Evolutionary conservation across 2,113 vertebrate genomes (phyloP).

Genomic region (Eudyptes chrysolophus): DNA sequence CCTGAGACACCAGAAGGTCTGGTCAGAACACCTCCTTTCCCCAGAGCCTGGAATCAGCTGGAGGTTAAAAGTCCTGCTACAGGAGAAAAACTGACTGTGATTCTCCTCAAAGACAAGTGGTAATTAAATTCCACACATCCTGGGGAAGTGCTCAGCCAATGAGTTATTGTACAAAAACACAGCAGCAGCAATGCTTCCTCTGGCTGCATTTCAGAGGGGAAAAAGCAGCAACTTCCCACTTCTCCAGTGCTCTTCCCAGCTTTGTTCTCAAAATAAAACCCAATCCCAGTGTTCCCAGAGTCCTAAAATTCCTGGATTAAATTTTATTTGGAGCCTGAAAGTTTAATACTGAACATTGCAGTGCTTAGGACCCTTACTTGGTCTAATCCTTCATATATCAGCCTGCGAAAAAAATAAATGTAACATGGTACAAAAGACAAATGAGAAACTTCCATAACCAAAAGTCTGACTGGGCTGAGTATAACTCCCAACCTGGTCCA

Average conservation of each 20-base stretch:
- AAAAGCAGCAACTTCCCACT: not conserved
- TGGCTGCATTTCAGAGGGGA: not conserved
- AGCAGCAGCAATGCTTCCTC: not conserved
- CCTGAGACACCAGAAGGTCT: not conserved
- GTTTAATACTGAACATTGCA: not conserved
- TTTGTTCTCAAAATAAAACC: conserved; percentile 33
- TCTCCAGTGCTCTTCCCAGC: not conserved
- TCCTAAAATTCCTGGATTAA: not conserved
- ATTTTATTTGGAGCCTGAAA: not conserved
- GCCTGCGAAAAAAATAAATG: not conserved
- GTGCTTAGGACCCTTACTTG: not conserved
- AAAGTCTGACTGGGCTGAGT: not conserved
- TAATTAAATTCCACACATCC: not conserved
- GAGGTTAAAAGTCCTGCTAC: not conserved
- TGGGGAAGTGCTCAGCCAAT: not conserved
- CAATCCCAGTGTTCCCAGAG: not conserved
- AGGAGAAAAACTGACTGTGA: not conserved
- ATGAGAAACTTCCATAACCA: not conserved
- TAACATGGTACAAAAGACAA: not conserved
- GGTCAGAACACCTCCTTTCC: not conserved
- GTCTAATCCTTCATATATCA: not conserved
- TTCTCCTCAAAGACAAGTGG: not conserved
- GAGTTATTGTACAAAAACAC: not conserved
- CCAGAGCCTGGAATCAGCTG: not conserved
- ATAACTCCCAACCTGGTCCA: not conserved